Conservation (phyloP, 2,113 vertebrate species). For the Sialia sialis region DNA sequence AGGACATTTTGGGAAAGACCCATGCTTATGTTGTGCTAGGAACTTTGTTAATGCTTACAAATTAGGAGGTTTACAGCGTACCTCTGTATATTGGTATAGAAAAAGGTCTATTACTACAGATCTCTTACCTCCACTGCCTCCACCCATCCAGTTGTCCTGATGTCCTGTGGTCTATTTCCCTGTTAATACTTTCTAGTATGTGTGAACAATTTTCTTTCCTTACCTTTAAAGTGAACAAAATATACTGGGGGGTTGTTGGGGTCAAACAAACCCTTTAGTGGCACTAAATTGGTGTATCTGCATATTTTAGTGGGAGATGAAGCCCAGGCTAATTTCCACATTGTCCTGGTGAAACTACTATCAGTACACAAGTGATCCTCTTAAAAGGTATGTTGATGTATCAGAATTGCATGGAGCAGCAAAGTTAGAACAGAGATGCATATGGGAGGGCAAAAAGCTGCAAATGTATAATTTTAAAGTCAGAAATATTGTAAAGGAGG, state of each 20-base stretch:
- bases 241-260: rapidly evolving
- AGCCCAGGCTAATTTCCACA: not conserved
- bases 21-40: not conserved
- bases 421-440: not conserved
- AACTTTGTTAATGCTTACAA: not conserved
- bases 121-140: not conserved
- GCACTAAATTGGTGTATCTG: not conserved
- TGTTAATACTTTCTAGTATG: not conserved
- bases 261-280: not conserved
- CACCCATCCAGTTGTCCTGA: not conserved
- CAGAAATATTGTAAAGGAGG: not conserved
- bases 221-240: not conserved
- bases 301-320: not conserved
- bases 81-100: not conserved
- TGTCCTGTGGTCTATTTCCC: not conserved
- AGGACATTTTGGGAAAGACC: not conserved
- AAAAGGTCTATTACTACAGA: not conserved
- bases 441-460: rapidly evolving
- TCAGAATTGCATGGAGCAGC: not conserved
- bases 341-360: not conserved
- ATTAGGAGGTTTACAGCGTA: not conserved
- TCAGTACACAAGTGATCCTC: not conserved
- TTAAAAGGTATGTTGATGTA: rapidly evolving
- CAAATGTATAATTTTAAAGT: not conserved
- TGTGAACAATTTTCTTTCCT: not conserved